These are phyloP conservation scores for Watsonalla cultraria DNA, from an alignment of 2,888 invertebrate genomes.

Conservation along the genomic window DNA sequence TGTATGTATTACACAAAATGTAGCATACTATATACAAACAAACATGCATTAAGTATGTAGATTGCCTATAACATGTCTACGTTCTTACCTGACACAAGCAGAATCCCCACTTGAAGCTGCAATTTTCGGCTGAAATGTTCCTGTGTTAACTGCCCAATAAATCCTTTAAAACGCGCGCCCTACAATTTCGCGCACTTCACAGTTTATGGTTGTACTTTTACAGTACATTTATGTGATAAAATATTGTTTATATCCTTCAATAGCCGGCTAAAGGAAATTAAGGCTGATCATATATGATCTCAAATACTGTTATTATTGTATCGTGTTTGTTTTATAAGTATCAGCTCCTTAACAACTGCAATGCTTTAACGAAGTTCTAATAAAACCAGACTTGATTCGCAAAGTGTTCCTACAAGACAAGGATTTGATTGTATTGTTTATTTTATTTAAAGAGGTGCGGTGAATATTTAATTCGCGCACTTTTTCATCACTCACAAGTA, in stretches of 20 bases:
- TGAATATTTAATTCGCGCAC: conserved; percentile 4
- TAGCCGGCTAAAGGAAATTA: no score
- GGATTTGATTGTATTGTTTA: background rate
- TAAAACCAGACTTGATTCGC: background rate
- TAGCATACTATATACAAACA: no score
- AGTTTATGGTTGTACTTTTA: background rate
- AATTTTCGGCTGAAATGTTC: background rate
- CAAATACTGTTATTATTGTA: no score
- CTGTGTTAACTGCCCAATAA: background rate
- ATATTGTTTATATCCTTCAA: no score
- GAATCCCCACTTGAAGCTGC: background rate
- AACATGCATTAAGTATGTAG: no score
- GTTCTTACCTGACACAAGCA: background rate
- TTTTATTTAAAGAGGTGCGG: background rate
- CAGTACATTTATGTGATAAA: no score
- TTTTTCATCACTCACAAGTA: conserved; percentile 29
- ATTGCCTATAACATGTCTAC: no score
- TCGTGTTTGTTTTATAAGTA: no score
- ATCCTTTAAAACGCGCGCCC: background rate
- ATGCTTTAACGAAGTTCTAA: background rate
- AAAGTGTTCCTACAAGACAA: background rate
- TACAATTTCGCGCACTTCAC: background rate
- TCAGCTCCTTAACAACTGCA: no score
- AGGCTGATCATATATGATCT: no score
- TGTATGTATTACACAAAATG: no score